Base-by-base conservation (phyloP, 2,888 invertebrate genomes). In the Andricus quercusramuli region DNA sequence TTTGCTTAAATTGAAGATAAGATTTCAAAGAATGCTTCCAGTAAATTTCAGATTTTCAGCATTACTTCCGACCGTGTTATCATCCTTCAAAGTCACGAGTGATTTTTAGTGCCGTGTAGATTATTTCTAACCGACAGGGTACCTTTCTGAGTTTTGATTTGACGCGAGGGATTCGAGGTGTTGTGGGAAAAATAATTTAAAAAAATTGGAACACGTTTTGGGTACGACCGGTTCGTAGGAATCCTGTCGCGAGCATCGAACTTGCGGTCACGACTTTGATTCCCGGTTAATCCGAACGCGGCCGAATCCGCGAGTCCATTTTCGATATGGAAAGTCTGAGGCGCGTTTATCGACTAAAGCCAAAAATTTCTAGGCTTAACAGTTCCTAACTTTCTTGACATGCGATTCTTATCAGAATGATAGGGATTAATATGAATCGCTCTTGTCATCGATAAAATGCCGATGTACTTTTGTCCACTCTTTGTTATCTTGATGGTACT, bases 321-420 rank as follows among this genome's bases (percentile, higher is more conserved):
- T 74, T n/a, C 51, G 74, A 56, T 74, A 74, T 56, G 32, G 29
- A 32, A 74, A 74, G 20, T 74, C 51, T 56, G 74, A 74, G 56
- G 32, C n/a, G 47, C 51, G 17, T 51, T 74, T 74, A 32, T 56
- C n/a, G 32, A 74, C 74, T 74, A 56, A 74, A 74, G 11, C 51
- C n/a, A 74, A 56, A 74, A 74, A 74, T 74, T 37, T 32, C n/a
- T 56, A 56, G 32, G n/a, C 22, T 70, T 20, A 15, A 3, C 25
- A 6, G 20, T 47, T 74, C 20, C 17, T 8, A 74, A 74, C 47
- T 74, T 56, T 32, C 70, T 51, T 47, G 47, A 29, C 56, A 9
- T 51, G 47, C 20, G 51, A 29, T 74, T 56, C 11, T 56, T 74
- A 74, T 74, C 74, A 29, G 20, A 29, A 29, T n/a, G 51, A 56